Conservation (phyloP, 2,888 invertebrate genomes). For the Strigamia transsilvanica region DNA sequence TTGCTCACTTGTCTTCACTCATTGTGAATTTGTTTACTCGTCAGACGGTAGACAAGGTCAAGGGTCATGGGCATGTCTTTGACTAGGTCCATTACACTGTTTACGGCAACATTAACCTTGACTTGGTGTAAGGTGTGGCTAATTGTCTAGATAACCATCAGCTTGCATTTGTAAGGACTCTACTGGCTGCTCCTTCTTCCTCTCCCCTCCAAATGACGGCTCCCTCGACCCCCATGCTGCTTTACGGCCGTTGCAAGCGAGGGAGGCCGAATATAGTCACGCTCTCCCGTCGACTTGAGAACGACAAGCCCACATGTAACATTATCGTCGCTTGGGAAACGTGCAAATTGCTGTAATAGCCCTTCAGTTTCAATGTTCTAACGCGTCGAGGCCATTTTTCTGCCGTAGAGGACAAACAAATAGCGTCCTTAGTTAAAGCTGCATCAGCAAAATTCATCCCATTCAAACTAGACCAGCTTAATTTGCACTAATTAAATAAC, state of each 20-base stretch:
- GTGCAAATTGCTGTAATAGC: constrained; percentile 42
- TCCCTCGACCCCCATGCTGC: constrained; percentile 49
- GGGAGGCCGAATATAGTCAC: constrained; percentile 41
- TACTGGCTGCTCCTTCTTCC: constrained; percentile 36
- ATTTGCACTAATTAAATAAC: constrained; percentile 12
- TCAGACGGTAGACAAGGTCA: background rate
- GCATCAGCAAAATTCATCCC: constrained; percentile 15
- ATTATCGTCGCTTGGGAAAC: constrained; percentile 39
- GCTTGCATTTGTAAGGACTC: constrained; percentile 33
- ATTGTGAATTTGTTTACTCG: constrained; percentile 27
- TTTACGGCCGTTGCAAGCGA: constrained; percentile 36
- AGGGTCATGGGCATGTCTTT: constrained; percentile 32
- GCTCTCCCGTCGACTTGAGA: constrained; percentile 41
- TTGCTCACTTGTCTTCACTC: constrained; percentile 25
- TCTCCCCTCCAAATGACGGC: constrained; percentile 30
- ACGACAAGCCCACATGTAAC: constrained; percentile 41
- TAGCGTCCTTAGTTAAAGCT: constrained; percentile 1
- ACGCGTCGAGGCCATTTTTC: constrained; percentile 32
- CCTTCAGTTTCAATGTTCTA: constrained; percentile 39
- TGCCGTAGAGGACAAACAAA: constrained; percentile 32
- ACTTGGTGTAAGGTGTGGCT: constrained; percentile 40
- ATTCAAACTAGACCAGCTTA: constrained; percentile 14
- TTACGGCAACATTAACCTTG: constrained; percentile 47
- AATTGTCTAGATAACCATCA: constrained; percentile 43
- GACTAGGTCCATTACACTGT: constrained; percentile 25